Base-by-base conservation (phyloP, 2,888 invertebrate genomes). In the Drosophila vallismaia region DNA sequence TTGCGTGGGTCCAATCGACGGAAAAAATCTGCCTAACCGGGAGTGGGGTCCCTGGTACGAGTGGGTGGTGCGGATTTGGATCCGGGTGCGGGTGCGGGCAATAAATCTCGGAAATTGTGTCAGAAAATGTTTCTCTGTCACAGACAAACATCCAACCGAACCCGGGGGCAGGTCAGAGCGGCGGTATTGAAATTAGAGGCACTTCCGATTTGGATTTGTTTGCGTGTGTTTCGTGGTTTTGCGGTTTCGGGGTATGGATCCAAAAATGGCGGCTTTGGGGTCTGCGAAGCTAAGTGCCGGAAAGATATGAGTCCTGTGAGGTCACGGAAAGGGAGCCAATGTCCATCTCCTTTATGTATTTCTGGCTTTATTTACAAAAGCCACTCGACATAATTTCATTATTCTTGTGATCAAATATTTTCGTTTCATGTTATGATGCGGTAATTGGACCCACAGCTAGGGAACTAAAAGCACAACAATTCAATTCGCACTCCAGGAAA, bases 121-220 rank as follows among this genome's bases (percentile, higher is more conserved):
- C 86, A 87, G 80, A 84, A 80, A 86, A 83, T 80, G 80, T 82
- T 83, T 86, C 76, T 79, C 57, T 75, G 70, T 72, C 63, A 62
- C 56, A 50, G 14, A 50, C 24, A 64, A 26, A 58, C 29, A 46
- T 14, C 36, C 24, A 9, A 40, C 51, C 48, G 9, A 42, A 19
- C 8, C 14, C 14, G 63, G 68, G 58, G 19, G 19, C 19, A 19
- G 19, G 64, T 40, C 36, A 57, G 71, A 74, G 68, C 74, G 28
- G 74, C 88, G 86, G 87, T 87, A 85, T 87, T 87, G 86, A 87
- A 82, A 87, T 87, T 87, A 87, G 86, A 87, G 76, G 74, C 76
- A 82, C 79, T 81, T 81, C 81, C 81, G 81, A 42, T 86, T 80
- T 72, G 63, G 64, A 53, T 67, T 60, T 70, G 63, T 44, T 28